These are phyloP conservation scores for Erythrocebus patas DNA, from an alignment of 2,113 vertebrate species.

Conservation along the genomic window DNA sequence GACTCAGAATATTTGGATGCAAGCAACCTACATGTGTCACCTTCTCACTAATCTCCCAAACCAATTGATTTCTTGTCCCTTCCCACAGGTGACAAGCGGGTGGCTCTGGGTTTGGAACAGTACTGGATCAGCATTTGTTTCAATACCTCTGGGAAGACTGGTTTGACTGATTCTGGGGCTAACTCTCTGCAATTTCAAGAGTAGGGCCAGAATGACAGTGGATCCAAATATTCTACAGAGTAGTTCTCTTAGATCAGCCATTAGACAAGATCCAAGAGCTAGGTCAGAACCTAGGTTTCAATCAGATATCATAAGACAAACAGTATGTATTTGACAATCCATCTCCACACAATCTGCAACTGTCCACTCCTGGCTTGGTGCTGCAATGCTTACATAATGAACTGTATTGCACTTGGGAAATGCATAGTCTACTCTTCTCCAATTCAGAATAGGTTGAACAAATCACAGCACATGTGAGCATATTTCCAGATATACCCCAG, in stretches of 20 bases:
- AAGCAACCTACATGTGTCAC: neutral
- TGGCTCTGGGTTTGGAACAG: neutral
- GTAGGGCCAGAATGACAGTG: neutral
- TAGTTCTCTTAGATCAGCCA: neutral
- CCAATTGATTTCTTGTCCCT: neutral
- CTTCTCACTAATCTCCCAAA: neutral
- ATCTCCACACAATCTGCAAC: neutral
- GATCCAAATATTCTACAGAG: neutral
- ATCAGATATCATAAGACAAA: neutral
- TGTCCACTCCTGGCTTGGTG: too few relatives aligned
- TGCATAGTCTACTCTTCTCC: neutral
- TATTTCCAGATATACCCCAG: neutral
- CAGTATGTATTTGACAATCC: neutral
- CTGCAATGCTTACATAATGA: neutral
- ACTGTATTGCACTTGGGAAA: neutral
- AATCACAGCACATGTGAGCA: neutral
- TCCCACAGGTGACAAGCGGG: neutral
- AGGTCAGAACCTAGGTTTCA: neutral
- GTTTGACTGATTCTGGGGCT: neutral
- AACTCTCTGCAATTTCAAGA: neutral
- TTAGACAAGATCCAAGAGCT: neutral
- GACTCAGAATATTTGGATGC: neutral
- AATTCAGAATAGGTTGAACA: neutral
- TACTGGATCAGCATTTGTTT: neutral
- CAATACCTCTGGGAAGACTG: neutral